phyloP scores from a whole-genome alignment of 2,797 vertebrate genomes.

The Sardinella longiceps region DNA sequence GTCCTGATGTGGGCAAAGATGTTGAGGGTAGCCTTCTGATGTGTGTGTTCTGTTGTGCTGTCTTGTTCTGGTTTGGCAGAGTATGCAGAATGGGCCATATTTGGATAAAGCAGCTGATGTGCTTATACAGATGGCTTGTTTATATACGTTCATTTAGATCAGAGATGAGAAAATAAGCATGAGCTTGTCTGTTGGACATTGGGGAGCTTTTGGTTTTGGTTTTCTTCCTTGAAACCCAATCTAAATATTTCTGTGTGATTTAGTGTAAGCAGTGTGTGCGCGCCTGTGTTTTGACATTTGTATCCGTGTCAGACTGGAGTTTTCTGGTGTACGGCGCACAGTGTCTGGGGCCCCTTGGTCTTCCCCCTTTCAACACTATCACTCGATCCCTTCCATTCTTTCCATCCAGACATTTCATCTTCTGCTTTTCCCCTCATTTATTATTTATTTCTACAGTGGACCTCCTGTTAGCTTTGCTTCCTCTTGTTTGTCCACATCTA shows the following conservation, averaged over 20 bases:
- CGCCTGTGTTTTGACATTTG: slow-evolving; percentile 26
- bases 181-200: neutral
- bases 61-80: neutral
- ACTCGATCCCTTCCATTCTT: neutral
- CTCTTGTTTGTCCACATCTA: neutral
- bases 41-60: neutral
- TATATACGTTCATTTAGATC: slow-evolving; percentile 20
- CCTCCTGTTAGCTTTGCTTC: neutral
- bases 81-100: neutral
- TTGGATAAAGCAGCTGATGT: neutral
- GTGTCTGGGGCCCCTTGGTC: neutral
- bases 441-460: neutral
- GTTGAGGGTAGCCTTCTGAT: neutral
- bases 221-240: slow-evolving; percentile 5
- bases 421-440: neutral
- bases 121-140: slow-evolving; percentile 22
- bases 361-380: neutral
- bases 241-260: slow-evolving; percentile 6
- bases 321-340: neutral
- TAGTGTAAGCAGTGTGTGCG: slow-evolving; percentile 34
- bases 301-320: neutral
- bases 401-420: neutral
- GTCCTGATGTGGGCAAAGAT: neutral
- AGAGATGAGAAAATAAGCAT: slow-evolving; percentile 25
- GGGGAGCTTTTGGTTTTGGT: neutral